Evolutionary conservation across 2,113 vertebrate species (phyloP).

Genomic region (Todiramphus chloris): DNA sequence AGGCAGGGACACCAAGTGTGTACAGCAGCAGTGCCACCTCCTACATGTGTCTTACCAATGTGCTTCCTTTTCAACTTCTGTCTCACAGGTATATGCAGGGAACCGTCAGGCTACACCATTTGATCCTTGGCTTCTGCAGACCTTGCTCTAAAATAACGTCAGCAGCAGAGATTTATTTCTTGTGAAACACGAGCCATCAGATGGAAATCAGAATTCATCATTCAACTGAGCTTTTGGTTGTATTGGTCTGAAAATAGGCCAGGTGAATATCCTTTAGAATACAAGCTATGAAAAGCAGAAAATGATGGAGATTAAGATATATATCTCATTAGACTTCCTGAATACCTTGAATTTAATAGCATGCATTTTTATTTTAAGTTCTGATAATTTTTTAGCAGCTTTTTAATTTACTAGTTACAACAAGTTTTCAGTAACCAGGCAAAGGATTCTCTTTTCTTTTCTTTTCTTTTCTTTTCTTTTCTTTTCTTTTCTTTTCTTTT

Average conservation of each 20-base stretch:
- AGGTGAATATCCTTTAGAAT: background rate
- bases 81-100: background rate
- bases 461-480: background rate
- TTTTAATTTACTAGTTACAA: background rate
- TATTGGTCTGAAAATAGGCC: background rate
- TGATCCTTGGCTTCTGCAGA: background rate
- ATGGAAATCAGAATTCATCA: background rate
- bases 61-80: background rate
- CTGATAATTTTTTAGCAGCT: background rate
- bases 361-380: background rate
- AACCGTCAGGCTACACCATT: background rate
- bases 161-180: background rate
- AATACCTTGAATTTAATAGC: background rate
- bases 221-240: background rate
- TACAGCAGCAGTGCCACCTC: background rate
- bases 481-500: too few relatives aligned
- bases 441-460: background rate
- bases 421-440: background rate
- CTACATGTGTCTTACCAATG: accelerated
- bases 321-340: background rate
- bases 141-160: background rate
- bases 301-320: background rate
- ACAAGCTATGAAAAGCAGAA: background rate
- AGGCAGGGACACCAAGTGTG: accelerated
- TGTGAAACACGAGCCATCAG: background rate